phyloP scores from a whole-genome alignment of 2,888 invertebrate species.

The Acanthosoma haemorrhoidale region DNA sequence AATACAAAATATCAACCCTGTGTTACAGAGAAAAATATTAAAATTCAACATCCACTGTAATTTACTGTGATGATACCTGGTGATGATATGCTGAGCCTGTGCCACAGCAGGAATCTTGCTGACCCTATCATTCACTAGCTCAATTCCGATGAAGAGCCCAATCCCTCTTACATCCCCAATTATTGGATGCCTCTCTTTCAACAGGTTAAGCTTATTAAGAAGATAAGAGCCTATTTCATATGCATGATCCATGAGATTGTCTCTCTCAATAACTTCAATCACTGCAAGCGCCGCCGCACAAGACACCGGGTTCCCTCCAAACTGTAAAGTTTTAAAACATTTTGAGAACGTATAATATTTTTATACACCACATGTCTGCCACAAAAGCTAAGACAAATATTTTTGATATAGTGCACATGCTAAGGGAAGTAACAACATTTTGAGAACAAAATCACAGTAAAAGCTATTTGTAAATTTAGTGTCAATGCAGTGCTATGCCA shows the following conservation, averaged over 20 bases:
- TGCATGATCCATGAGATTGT: slow-evolving; percentile 79
- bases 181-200: slow-evolving; percentile 68
- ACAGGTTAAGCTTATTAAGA: slow-evolving; percentile 53
- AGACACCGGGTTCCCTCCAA: slow-evolving; percentile 97
- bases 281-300: slow-evolving; percentile 95
- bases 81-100: slow-evolving; percentile 69
- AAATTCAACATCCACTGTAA: too few species aligned
- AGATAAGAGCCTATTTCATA: slow-evolving; percentile 74
- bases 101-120: slow-evolving; percentile 75
- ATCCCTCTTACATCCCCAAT: slow-evolving; percentile 86
- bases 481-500: too few species aligned
- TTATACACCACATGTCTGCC: too few species aligned
- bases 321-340: slow-evolving; percentile 59
- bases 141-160: slow-evolving; percentile 93
- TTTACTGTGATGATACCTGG: too few species aligned
- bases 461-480: too few species aligned
- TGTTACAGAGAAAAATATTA: too few species aligned
- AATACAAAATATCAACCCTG: too few species aligned
- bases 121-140: slow-evolving; percentile 73
- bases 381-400: too few species aligned
- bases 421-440: too few species aligned
- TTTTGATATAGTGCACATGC: too few species aligned
- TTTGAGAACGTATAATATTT: too few species aligned
- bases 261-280: slow-evolving; percentile 84
- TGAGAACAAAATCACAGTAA: too few species aligned